phyloP scores from a whole-genome alignment of 2,797 vertebrate genomes.

The Acipenser oxyrinchus region DNA sequence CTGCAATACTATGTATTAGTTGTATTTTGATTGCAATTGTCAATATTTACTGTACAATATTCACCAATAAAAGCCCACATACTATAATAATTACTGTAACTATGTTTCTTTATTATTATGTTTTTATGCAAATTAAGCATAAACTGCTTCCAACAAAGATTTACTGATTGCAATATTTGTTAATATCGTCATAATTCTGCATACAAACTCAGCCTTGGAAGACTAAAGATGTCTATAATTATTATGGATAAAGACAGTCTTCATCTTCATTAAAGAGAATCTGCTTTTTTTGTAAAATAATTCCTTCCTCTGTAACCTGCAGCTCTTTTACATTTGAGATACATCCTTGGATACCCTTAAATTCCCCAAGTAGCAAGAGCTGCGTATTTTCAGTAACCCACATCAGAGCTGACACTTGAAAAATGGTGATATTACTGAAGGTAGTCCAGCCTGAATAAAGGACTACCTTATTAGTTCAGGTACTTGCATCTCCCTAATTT shows the following conservation, averaged over 20 bases:
- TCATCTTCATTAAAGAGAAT: slow-evolving; percentile 41
- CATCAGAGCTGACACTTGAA: slow-evolving; percentile 88
- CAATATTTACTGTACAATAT: no score
- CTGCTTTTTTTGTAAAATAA: slow-evolving; percentile 12
- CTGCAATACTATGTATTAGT: no score
- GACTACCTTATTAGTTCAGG: slow-evolving; percentile 96
- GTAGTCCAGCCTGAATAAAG: slow-evolving; percentile 83
- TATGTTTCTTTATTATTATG: neutral
- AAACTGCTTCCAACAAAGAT: slow-evolving; percentile 27
- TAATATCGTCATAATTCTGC: slow-evolving; percentile 52
- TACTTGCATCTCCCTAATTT: slow-evolving; percentile 90
- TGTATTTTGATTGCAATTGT: no score
- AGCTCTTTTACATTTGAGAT: slow-evolving; percentile 43
- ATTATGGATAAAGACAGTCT: slow-evolving; percentile 44
- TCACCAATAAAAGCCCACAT: no score
- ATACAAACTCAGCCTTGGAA: slow-evolving; percentile 41
- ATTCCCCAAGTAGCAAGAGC: slow-evolving; percentile 65
- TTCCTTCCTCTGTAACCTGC: slow-evolving; percentile 19
- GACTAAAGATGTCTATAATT: slow-evolving; percentile 50
- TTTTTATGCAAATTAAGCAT: slow-evolving; percentile 26
- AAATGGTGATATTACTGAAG: slow-evolving; percentile 90
- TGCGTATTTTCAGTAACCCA: slow-evolving; percentile 70
- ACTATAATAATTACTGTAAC: neutral
- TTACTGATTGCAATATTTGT: slow-evolving; percentile 43
- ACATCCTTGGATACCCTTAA: slow-evolving; percentile 59